Conservation (phyloP, 1,140 invertebrate genomes). For the Dendrolimus kikuchii region DNA sequence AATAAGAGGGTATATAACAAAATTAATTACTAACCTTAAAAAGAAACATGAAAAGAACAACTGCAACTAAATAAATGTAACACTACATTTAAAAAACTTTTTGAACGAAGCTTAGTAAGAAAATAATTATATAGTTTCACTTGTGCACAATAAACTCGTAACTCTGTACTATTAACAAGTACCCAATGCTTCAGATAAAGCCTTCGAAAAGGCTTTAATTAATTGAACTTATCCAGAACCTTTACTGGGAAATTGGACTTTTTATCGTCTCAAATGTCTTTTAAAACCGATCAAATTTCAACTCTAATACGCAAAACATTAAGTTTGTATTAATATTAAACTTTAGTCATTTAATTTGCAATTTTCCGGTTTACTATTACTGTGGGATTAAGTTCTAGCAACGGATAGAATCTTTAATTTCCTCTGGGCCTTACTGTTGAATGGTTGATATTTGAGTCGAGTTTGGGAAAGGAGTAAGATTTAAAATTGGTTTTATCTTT, state of each 20-base stretch:
- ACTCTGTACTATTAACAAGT: too few relatives aligned
- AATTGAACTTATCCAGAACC: conserved; percentile 46
- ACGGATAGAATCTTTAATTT: conserved; percentile 64
- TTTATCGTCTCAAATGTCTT: conserved; percentile 30
- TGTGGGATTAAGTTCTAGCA: conserved; percentile 50
- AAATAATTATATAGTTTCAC: too few relatives aligned
- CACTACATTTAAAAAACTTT: too few relatives aligned
- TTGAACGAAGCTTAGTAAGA: too few relatives aligned
- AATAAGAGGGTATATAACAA: too few relatives aligned
- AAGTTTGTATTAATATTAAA: conserved; percentile 7
- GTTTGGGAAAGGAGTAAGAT: conserved; percentile 14
- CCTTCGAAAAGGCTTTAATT: conserved; percentile 38
- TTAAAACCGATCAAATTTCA: conserved; percentile 9
- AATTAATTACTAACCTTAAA: too few relatives aligned
- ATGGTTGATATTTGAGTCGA: conserved; percentile 39
- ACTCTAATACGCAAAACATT: conserved; percentile 7
- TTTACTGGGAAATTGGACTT: conserved; percentile 33
- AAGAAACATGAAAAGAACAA: too few relatives aligned
- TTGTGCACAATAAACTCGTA: too few relatives aligned
- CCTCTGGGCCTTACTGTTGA: conserved; percentile 43
- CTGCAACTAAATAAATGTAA: too few relatives aligned
- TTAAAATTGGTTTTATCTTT: conserved; percentile 8
- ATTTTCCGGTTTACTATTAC: conserved; percentile 58
- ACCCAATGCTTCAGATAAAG: conserved; percentile 10
- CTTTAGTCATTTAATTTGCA: conserved; percentile 47